Evolutionary conservation across 2,797 vertebrate species (phyloP).

Genomic region (Capromys pilorides): DNA sequence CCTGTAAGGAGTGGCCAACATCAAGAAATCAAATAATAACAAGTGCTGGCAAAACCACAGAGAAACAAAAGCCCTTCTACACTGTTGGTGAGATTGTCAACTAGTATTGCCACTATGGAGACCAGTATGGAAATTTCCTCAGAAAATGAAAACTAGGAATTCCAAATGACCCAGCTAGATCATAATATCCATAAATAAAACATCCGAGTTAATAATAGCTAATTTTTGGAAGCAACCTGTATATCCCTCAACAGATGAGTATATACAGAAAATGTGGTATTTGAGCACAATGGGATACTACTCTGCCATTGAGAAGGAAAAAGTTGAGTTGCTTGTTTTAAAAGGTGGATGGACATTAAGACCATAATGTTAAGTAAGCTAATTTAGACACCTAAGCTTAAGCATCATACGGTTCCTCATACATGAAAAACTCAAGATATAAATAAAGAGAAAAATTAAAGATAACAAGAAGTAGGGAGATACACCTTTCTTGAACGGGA

Average conservation of each 20-base stretch:
- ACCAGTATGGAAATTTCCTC: not conserved
- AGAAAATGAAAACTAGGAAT: not conserved
- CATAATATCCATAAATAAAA: not conserved
- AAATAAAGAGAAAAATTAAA: not conserved
- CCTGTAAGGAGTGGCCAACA: not conserved
- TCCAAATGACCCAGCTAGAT: not conserved
- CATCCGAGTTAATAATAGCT: not conserved
- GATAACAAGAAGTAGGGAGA: not conserved
- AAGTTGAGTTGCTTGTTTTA: not conserved
- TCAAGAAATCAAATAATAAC: not conserved
- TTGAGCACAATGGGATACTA: not conserved
- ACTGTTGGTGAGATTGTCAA: not conserved
- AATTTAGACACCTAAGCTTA: not conserved
- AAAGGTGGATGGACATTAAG: not conserved
- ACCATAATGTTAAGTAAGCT: not conserved
- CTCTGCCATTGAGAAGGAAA: not conserved
- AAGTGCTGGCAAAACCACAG: not conserved
- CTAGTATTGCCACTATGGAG: not conserved
- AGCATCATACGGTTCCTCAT: not conserved
- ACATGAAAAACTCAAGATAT: not conserved
- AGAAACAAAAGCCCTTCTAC: not conserved
- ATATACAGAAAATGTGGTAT: not conserved
- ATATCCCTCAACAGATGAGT: not conserved
- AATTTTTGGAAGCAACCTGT: not conserved
- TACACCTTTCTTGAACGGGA: not conserved